phyloP scores from a whole-genome alignment of 2,888 invertebrate genomes.

The Heliconius ethilla region DNA sequence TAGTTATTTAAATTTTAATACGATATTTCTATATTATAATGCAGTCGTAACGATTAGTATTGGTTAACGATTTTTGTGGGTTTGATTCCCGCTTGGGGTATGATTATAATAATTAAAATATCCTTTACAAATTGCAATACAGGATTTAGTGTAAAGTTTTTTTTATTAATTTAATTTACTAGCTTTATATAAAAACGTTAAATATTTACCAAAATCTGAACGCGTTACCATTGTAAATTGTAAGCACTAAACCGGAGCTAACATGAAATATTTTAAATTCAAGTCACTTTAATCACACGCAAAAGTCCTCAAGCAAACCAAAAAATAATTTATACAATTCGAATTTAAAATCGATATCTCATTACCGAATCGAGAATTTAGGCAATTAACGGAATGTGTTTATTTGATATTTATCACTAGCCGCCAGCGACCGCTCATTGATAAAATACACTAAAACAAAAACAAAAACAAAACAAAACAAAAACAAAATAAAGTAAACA shows the following conservation, averaged over 20 bases:
- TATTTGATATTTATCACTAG: slow-evolving; percentile 37
- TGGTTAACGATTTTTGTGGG: too few relatives aligned
- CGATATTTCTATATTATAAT: too few relatives aligned
- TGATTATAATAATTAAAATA: too few relatives aligned
- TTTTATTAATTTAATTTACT: too few relatives aligned
- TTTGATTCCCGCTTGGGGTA: too few relatives aligned
- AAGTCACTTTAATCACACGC: not conserved
- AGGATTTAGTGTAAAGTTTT: too few relatives aligned
- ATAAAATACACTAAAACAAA: slow-evolving; percentile 33
- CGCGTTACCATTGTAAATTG: not conserved
- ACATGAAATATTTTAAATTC: not conserved
- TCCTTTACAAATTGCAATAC: too few relatives aligned
- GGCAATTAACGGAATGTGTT: slow-evolving; percentile 40
- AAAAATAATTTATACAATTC: slow-evolving; percentile 31
- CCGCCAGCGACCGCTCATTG: slow-evolving; percentile 37
- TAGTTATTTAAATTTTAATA: not conserved
- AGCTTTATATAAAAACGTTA: too few relatives aligned
- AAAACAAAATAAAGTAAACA: slow-evolving; percentile 20
- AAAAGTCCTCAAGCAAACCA: not conserved
- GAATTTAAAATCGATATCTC: slow-evolving; percentile 34
- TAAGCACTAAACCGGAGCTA: not conserved
- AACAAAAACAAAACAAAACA: slow-evolving; percentile 30
- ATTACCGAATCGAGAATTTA: slow-evolving; percentile 38
- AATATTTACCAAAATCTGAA: not conserved
- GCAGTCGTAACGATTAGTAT: too few relatives aligned